These are phyloP conservation scores for Melanotus villosus DNA, from an alignment of 2,888 invertebrate species.

Conservation along the genomic window DNA sequence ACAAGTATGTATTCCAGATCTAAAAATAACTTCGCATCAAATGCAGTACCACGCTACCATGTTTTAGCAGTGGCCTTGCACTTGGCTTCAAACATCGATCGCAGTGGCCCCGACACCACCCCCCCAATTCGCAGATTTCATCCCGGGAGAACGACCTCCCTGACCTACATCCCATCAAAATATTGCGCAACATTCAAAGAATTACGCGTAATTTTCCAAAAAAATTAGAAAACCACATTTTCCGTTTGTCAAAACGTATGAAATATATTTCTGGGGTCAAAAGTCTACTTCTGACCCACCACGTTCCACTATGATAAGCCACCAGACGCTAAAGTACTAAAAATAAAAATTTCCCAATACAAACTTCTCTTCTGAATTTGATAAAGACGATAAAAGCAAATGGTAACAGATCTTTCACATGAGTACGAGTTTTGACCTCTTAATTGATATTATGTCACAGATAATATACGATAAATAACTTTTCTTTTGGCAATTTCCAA, in stretches of 20 bases:
- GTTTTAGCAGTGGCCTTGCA: conserved; percentile 25
- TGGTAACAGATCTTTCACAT: neutral
- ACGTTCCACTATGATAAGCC: neutral
- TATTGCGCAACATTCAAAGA: conserved; percentile 37
- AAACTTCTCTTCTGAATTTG: neutral
- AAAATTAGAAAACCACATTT: neutral
- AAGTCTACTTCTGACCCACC: neutral
- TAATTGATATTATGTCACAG: conserved; percentile 12
- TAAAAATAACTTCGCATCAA: neutral
- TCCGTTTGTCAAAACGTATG: neutral
- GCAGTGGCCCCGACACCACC: conserved; percentile 8
- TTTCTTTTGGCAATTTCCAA: neutral
- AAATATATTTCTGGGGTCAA: neutral
- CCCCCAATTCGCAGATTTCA: conserved; percentile 25
- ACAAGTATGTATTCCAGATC: neutral
- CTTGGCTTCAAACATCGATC: conserved; percentile 9
- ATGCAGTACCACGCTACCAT: conserved; percentile 11
- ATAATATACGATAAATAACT: neutral
- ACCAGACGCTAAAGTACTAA: neutral
- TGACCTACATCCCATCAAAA: conserved; percentile 38
- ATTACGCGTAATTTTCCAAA: neutral
- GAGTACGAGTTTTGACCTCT: conserved; percentile 3
- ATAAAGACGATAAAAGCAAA: neutral
- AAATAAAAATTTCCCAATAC: neutral
- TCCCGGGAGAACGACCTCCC: conserved; percentile 39